Conservation (phyloP, 2,797 vertebrate genomes). For the Martes flavigula region DNA sequence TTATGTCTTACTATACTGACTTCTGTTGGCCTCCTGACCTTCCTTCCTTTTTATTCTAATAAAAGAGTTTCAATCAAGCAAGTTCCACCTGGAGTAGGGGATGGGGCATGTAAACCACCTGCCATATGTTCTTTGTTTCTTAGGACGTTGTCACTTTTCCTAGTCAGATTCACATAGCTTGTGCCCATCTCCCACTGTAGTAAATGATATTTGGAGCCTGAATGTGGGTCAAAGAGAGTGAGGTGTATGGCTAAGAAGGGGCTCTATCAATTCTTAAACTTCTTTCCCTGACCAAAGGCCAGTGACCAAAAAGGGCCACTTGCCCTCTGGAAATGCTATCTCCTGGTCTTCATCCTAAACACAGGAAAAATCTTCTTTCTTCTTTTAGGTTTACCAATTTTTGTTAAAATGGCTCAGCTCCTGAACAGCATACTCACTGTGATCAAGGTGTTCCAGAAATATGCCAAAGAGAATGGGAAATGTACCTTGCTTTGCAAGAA, state of each 20-base stretch:
- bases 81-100: not conserved
- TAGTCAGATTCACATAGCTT: not conserved
- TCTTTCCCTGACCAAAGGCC: not conserved
- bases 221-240: not conserved
- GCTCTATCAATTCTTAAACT: not conserved
- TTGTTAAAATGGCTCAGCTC: constrained; percentile 79
- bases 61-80: not conserved
- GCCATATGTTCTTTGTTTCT: not conserved
- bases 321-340: not conserved
- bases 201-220: not conserved
- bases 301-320: not conserved
- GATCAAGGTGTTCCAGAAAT: constrained; percentile 88
- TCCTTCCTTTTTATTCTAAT: not conserved
- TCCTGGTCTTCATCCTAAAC: not conserved
- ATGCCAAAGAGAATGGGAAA: constrained; percentile 81
- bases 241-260: not conserved
- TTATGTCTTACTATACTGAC: not conserved
- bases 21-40: not conserved
- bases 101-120: not conserved
- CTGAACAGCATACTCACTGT: constrained; percentile 83
- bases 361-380: not conserved
- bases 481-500: constrained; percentile 81
- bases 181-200: not conserved
- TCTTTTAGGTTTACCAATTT: constrained; percentile 33
- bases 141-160: not conserved